These are phyloP conservation scores for Isoperla grammatica DNA, from an alignment of 2,888 invertebrate species.

Conservation along the genomic window DNA sequence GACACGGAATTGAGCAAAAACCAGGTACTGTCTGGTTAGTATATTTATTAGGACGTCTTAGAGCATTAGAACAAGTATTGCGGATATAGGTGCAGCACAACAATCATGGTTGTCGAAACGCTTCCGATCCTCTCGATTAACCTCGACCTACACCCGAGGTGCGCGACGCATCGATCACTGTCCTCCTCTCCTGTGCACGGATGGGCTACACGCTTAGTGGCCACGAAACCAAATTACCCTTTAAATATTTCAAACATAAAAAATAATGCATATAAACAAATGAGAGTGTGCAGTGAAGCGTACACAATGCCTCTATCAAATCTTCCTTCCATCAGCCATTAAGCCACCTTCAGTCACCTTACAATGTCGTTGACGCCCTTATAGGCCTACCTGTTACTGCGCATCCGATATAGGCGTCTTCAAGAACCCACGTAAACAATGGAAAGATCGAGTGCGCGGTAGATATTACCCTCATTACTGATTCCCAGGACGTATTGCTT, in stretches of 20 bases:
- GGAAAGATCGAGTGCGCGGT: constrained; percentile 1
- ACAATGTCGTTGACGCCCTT: constrained; percentile 19
- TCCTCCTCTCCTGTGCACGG: neutral
- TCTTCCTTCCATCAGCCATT: constrained; percentile 23
- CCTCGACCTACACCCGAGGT: no score
- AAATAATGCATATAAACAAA: constrained; percentile 4
- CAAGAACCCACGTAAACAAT: neutral
- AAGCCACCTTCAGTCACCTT: constrained; percentile 18
- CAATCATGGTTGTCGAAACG: no score
- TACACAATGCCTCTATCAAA: constrained; percentile 25
- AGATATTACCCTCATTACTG: no score
- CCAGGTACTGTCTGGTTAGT: no score
- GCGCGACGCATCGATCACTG: no score
- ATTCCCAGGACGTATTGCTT: no score
- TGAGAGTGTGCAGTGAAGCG: constrained; percentile 19
- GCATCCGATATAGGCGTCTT: constrained; percentile 14
- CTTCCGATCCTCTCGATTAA: no score
- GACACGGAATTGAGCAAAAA: no score
- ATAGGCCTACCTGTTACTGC: neutral
- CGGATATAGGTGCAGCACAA: no score
- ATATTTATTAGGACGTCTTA: no score
- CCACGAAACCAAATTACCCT: constrained; percentile 10
- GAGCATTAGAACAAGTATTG: no score
- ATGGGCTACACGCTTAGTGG: neutral
- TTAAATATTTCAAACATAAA: constrained; percentile 3